Evolutionary conservation across 2,888 invertebrate genomes (phyloP).

Genomic region (Abrostola triplasia): DNA sequence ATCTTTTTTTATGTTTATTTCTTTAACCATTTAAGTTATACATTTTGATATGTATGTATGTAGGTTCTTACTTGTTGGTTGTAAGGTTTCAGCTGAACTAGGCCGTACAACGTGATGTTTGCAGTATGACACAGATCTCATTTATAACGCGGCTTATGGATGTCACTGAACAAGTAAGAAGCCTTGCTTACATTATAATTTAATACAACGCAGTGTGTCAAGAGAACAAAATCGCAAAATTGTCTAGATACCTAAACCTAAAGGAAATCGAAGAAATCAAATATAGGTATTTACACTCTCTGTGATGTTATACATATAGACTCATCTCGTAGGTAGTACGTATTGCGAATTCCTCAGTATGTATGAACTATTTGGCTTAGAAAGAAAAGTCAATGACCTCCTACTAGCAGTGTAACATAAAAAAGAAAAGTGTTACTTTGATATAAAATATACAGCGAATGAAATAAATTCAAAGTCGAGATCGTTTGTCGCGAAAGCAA

Average conservation of each 20-base stretch:
- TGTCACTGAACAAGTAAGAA: neutral
- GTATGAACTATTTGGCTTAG: neutral
- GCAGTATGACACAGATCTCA: constrained; percentile 10
- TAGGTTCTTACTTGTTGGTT: neutral
- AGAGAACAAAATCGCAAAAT: no score
- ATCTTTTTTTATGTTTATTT: no score
- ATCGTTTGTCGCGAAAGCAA: constrained; percentile 26
- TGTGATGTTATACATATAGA: no score
- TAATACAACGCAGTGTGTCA: no score
- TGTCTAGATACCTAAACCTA: no score
- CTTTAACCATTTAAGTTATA: no score
- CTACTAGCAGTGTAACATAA: constrained; percentile 10
- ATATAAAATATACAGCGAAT: constrained; percentile 15
- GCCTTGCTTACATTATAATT: neutral
- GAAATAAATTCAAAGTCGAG: constrained; percentile 28
- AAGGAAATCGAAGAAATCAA: no score
- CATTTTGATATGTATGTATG: no score
- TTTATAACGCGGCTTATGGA: constrained; percentile 10
- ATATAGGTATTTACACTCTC: no score
- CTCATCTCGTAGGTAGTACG: no score
- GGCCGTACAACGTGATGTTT: constrained; percentile 13
- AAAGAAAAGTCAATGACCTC: constrained; percentile 16
- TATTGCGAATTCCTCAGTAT: no score
- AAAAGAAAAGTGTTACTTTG: constrained; percentile 19
- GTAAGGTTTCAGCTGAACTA: constrained; percentile 44